phyloP scores from a whole-genome alignment of 2,113 vertebrate genomes.

The Callipepla squamata region DNA sequence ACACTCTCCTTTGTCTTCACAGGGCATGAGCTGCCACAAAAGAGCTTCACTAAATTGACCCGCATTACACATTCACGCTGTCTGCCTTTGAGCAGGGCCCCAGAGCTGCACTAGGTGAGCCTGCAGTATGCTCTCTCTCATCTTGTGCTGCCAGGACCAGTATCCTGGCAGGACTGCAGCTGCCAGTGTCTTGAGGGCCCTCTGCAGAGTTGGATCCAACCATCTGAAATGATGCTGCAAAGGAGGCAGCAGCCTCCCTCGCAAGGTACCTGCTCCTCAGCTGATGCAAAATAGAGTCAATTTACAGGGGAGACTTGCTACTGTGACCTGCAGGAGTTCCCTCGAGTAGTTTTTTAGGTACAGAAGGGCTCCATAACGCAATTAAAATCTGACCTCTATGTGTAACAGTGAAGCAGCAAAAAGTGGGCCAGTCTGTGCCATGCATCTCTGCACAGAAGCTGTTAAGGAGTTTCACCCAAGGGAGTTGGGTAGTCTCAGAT shows the following conservation, averaged over 20 bases:
- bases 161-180: not conserved
- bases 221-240: not conserved
- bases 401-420: not conserved
- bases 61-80: not conserved
- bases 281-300: not conserved
- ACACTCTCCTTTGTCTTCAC: slow-evolving; percentile 12
- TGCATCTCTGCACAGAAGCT: not conserved
- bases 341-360: not conserved
- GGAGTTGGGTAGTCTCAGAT: no score
- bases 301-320: not conserved
- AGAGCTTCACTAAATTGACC: no score
- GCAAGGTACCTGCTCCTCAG: not conserved
- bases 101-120: fast-evolving
- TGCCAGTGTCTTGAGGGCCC: not conserved
- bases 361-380: not conserved
- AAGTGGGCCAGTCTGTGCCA: not conserved
- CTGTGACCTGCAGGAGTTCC: fast-evolving
- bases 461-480: not conserved
- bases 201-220: not conserved
- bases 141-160: not conserved
- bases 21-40: not conserved
- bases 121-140: fast-evolving
- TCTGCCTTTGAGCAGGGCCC: not conserved
- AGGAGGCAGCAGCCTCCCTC: not conserved
- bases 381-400: not conserved